Percentiles rank a stretch among this genome's conserved stretches.
Conservation (phyloP, 1,140 invertebrate species). For the Zaprionus kolodkinae region DNA sequence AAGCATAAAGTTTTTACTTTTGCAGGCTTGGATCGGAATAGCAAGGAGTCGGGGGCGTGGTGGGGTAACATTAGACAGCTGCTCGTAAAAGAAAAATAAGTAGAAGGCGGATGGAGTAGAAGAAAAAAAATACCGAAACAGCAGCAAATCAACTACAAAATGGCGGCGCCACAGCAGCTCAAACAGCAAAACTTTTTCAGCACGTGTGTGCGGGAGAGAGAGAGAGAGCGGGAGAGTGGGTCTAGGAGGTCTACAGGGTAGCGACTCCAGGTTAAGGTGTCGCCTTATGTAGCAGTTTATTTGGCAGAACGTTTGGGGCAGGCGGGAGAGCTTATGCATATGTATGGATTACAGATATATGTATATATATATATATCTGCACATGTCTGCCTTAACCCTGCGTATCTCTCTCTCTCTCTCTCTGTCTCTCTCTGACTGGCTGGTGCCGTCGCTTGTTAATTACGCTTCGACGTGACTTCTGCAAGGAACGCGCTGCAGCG, state of each 20-base stretch:
- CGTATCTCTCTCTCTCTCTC: not conserved
- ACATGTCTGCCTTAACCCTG: conserved; percentile 1
- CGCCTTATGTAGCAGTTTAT: conserved; percentile 60
- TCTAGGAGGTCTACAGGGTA: conserved; percentile 15
- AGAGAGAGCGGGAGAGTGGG: conserved; percentile 4
- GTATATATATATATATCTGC: not conserved
- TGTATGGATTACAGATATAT: not conserved
- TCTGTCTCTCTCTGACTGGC: too few relatives aligned
- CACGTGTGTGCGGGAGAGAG: conserved; percentile 48
- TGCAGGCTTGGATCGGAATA: not conserved
- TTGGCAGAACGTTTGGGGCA: conserved; percentile 27
- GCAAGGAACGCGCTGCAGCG: conserved; percentile 19
- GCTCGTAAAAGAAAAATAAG: conserved; percentile 54
- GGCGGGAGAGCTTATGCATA: conserved; percentile 2
- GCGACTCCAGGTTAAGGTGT: conserved; percentile 47
- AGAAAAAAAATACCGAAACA: conserved; percentile 35
- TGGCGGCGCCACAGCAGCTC: conserved; percentile 23
- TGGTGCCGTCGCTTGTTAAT: conserved; percentile 48
- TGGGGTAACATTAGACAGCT: conserved; percentile 59
- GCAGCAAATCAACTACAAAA: conserved; percentile 70
- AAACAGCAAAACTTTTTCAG: conserved; percentile 56
- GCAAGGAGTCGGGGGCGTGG: too few relatives aligned
- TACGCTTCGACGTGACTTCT: conserved; percentile 64
- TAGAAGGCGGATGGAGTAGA: not conserved
- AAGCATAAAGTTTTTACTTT: conserved; percentile 58